These are phyloP conservation scores for Capreolus pygargus DNA, from an alignment of 2,113 vertebrate species.

Conservation along the genomic window DNA sequence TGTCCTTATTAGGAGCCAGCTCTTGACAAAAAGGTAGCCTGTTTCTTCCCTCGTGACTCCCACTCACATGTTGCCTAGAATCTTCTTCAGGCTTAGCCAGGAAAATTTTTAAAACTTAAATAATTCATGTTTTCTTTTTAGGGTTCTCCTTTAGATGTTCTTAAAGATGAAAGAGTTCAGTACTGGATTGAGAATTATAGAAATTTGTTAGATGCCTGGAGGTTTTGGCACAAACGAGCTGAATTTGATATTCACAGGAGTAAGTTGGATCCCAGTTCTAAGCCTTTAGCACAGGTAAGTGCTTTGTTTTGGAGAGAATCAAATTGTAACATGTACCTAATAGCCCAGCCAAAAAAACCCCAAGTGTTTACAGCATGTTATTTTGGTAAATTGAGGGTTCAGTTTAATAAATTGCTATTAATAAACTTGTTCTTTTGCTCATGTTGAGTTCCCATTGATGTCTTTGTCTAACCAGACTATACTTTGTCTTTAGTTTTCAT, in stretches of 20 bases:
- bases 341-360: not conserved
- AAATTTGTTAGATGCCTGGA: slow-evolving; percentile 97
- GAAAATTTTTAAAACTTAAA: slow-evolving; percentile 8
- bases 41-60: not conserved
- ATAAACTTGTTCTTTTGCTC: not conserved
- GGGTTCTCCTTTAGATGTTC: slow-evolving; percentile 93
- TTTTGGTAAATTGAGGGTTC: not conserved
- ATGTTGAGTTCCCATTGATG: not conserved
- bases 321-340: not conserved
- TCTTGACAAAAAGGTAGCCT: not conserved
- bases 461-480: not conserved
- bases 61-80: not conserved
- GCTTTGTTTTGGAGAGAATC: not conserved
- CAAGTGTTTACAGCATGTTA: not conserved
- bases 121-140: slow-evolving; percentile 69
- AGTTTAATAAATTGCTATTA: not conserved
- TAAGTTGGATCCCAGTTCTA: slow-evolving; percentile 98
- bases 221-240: slow-evolving; percentile 98
- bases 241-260: slow-evolving; percentile 99
- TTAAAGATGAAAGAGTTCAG: slow-evolving; percentile 97
- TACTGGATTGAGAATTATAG: slow-evolving; percentile 99
- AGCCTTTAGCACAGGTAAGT: slow-evolving; percentile 94
- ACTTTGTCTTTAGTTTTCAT: not conserved
- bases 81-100: not conserved
- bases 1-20: not conserved